Base-by-base conservation (phyloP, 2,797 vertebrate genomes). In the Synanceia verrucosa region DNA sequence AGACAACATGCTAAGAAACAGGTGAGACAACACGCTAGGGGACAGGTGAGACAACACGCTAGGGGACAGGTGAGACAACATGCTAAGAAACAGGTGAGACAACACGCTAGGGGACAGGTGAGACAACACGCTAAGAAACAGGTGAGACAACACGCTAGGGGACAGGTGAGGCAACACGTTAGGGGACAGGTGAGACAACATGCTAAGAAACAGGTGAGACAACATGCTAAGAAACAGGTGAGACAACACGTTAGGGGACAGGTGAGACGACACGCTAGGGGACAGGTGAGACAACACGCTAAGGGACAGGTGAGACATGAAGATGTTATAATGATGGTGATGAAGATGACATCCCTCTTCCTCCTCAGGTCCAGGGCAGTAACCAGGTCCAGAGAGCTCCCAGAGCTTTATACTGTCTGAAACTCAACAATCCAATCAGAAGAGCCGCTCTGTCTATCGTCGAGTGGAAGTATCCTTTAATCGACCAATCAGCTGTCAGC, bases 391-490 rank as follows among this genome's bases (percentile, higher is more conserved):
- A 94, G 60, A 69, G 94, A 43, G 96, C 95, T 51, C 96, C 97
- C 4, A 90, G 96, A 21, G 97, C 96, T 0, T 92, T 97, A 29
- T 97, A 90, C 89, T 98, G 97, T 78, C 94, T 98, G 47, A 94
- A 93, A 12, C 95, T 98, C 81, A 95, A 95, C 93, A 98, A 98
- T 65, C 97, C 97, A 8, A 93, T 98, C 66, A 92, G 97, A 60
- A 90, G 89, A 14, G 97, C 95, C 0, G 96, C 96, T 26, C 95
- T 98, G 65, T 95, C 94, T 46, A 96, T 98, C 1, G 97, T 97
- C 0, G 97, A 98, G 76, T 98, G 97, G 97, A 98, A 98, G 96
- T 95, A 97, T 94, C 93, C 91, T 94, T 91, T 33, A 26, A 9
- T 60, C 14, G 10, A 70, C 65, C 70, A 77, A 52, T 77, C 73